Evolutionary conservation across 2,797 vertebrate species (phyloP), one percentile per base, ranked within the genome.

Genomic region (Oryzias sinensis): DNA sequence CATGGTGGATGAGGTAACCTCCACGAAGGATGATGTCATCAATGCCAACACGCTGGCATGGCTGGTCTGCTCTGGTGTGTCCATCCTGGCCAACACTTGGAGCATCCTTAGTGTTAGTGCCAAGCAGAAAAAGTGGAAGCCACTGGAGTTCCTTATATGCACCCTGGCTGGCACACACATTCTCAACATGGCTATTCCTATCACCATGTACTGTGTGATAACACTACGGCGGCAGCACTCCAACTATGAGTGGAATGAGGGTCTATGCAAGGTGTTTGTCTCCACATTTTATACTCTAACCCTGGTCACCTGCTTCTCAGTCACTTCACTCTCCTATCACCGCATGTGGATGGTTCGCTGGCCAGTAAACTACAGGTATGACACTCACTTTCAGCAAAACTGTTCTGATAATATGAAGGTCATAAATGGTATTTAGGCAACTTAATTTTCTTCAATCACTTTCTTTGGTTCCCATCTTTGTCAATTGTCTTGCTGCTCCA

Each of bases 311-410:
- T 97, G 95, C 89, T 97, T 97, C 89, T 96, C 94, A 0, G 93
- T 97, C 85, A 97, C 96, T 59, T 97, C 96, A 0, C 91, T 97
- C 16, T 96, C 96, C 79, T 97, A 97, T 82, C 96, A 97, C 79
- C 95, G 96, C 62, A 97, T 97, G 96, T 97, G 96, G 96, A 97
- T 97, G 96, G 96, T 97, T 3, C 94, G 95, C 70, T 97, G 96
- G 95, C 96, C 96, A 0, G 96, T 97, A 33, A 97, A 97, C 88
- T 97, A 97, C 91, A 94, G 94, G 94, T 94, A 82, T 66, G 84
- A 46, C 11, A 17, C 25, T 1, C n/a, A 14, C 43, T n/a, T 50
- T 4, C 9, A 11, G 8, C 33, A 1, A 37, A 20, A 46, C 43
- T 44, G 43, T 44, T 44, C 16, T n/a, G 43, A 44, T 2, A 33